phyloP scores from a whole-genome alignment of 2,888 invertebrate genomes.

The Acanthacorydalis orientalis region DNA sequence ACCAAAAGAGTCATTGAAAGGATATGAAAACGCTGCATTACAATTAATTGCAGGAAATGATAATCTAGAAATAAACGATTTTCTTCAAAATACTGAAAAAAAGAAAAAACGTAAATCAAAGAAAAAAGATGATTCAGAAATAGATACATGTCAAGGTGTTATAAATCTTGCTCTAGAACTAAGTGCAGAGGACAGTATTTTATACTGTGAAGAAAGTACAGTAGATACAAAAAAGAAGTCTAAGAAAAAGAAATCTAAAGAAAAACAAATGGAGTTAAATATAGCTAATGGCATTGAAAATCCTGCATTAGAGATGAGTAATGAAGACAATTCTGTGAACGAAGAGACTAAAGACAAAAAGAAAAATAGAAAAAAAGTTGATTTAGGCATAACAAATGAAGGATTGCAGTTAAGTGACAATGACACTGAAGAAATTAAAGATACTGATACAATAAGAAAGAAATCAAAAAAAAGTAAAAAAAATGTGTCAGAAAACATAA shows the following conservation, averaged over 20 bases:
- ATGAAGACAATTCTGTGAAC: slow-evolving; percentile 12
- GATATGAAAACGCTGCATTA: slow-evolving; percentile 9
- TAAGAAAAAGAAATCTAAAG: slow-evolving; percentile 8
- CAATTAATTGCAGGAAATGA: slow-evolving; percentile 4
- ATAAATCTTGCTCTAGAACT: slow-evolving; percentile 2
- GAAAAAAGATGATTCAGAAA: slow-evolving; percentile 6
- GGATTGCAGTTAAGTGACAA: neutral
- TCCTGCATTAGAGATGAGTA: slow-evolving; percentile 10
- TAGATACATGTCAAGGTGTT: neutral
- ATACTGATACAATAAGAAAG: neutral
- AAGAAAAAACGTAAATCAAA: slow-evolving; percentile 10
- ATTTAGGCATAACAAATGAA: neutral
- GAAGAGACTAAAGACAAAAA: slow-evolving; percentile 12
- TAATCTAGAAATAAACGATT: slow-evolving; percentile 4
- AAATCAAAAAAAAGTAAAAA: neutral
- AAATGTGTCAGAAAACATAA: too few relatives aligned
- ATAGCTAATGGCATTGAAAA: slow-evolving; percentile 7
- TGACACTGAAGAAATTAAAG: neutral
- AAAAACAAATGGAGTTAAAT: neutral
- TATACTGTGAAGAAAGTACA: slow-evolving; percentile 3
- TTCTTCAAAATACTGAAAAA: slow-evolving; percentile 5
- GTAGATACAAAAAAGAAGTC: slow-evolving; percentile 8
- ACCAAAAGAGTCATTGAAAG: slow-evolving; percentile 6
- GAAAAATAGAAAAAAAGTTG: slow-evolving; percentile 8
- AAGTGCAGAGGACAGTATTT: slow-evolving; percentile 9